These are phyloP conservation scores for Mesorhabditis belari DNA, from an alignment of 2,888 invertebrate species.

Conservation along the genomic window DNA sequence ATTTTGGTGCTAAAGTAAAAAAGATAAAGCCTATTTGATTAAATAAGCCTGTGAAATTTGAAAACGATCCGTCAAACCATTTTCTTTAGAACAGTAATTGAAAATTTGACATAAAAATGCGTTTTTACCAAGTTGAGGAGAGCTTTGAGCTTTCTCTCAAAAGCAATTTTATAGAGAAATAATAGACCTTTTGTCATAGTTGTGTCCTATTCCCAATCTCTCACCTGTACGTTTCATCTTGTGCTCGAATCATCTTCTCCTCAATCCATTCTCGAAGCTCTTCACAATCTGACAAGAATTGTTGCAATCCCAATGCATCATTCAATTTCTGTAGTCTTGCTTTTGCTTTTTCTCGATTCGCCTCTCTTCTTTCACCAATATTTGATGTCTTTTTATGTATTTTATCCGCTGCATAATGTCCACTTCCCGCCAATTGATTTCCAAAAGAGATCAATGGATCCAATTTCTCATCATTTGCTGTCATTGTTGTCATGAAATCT, in stretches of 20 bases:
- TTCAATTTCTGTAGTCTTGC: conserved; percentile 75
- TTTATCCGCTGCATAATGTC: conserved; percentile 91
- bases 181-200: too few relatives aligned
- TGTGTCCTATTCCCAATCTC: too few relatives aligned
- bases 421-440: conserved; percentile 78
- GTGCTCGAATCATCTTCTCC: conserved; percentile 91
- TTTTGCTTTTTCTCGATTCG: conserved; percentile 82
- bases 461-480: conserved; percentile 98
- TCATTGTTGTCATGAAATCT: conserved; percentile 97
- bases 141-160: too few relatives aligned
- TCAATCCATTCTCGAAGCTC: conserved; percentile 97
- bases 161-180: too few relatives aligned
- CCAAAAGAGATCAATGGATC: conserved; percentile 87
- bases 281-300: conserved; percentile 84
- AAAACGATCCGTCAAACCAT: too few relatives aligned
- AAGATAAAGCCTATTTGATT: too few relatives aligned
- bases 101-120: too few relatives aligned
- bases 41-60: too few relatives aligned
- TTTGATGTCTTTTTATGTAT: conserved; percentile 90
- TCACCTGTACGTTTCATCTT: conserved; percentile 85
- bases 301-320: conserved; percentile 88
- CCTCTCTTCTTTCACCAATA: conserved; percentile 70
- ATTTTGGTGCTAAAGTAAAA: too few relatives aligned
- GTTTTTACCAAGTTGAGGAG: too few relatives aligned
- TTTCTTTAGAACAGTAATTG: background rate